Conservation (phyloP, 1,140 invertebrate genomes). For the Trachymyrmex cornetzi region DNA sequence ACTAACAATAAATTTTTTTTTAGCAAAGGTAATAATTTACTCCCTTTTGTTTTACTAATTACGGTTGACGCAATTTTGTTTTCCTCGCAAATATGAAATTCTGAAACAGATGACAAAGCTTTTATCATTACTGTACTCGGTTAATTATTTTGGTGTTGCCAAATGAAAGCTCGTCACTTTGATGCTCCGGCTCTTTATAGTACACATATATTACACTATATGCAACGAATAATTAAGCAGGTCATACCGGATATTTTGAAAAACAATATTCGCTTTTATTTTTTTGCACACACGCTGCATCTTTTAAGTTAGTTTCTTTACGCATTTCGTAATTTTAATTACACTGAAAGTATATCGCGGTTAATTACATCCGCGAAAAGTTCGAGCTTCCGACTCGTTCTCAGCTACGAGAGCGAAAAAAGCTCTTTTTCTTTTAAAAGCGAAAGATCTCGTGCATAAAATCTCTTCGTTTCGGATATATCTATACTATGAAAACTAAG, state of each 20-base stretch:
- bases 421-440: background rate
- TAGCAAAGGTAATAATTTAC: background rate
- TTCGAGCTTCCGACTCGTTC: conserved; percentile 8
- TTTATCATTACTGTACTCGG: conserved; percentile 10
- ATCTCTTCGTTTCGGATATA: background rate
- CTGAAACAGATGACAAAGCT: conserved; percentile 7
- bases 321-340: conserved; percentile 51
- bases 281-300: background rate
- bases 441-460: background rate
- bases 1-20: conserved; percentile 3
- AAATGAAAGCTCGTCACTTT: conserved; percentile 39
- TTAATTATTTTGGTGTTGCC: conserved; percentile 40
- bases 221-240: conserved; percentile 60
- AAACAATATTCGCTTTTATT: conserved; percentile 46
- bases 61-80: background rate
- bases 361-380: conserved; percentile 32
- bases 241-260: conserved; percentile 42
- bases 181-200: background rate
- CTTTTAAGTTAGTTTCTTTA: conserved; percentile 48
- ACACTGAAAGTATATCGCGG: conserved; percentile 50
- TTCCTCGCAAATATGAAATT: conserved; percentile 14
- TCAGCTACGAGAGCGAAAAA: background rate
- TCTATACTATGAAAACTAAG: background rate
- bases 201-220: background rate
- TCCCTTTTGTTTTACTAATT: background rate